Evolutionary conservation across 2,797 vertebrate species (phyloP), one percentile per base, ranked within the genome.

Genomic region (Falco rusticolus): DNA sequence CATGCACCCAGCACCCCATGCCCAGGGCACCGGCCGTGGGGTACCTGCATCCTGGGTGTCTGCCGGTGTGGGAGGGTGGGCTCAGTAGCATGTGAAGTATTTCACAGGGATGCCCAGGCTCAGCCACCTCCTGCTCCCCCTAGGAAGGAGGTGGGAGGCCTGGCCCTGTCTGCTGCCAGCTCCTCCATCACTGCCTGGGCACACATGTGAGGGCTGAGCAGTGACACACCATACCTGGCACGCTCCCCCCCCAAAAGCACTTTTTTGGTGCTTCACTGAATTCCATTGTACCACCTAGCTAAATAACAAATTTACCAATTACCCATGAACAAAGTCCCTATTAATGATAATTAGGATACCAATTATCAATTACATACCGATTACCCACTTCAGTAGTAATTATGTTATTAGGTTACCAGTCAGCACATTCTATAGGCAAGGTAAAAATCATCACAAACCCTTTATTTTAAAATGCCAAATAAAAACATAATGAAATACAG

Each of bases 401-500:
- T 84, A 91, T 43, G 59, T 47, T 66, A 77, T 92, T 68, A 90
- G 6, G 65, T 71, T 86, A 64, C 48, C 41, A 81, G 21, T 68
- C 65, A 84, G 45, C 64, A 51, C 68, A 6, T 37, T 48, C n/a
- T 59, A 69, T 72, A 81, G 7, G 25, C 11, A 1, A 84, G 60
- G 24, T 87, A 84, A 89, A 94, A 95, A 65, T 48, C 56, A 34
- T 92, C 87, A 69, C 65, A 82, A 87, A 61, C 17, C 9, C 26
- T 95, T 97, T 87, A 92, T 92, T 96, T 92, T 41, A n/a, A 69
- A 92, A 87, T 65, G 21, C 50, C 75, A 47, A 12, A 66, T 47
- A 50, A 89, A 90, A 89, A 3, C 29, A 50, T 37, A 41, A 15
- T 84, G 90, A 94, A 95, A 90, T 75, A 75, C 16, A 25, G 83